A percentile compares a stretch with the other conserved stretches of the same genome.
phyloP scores from a whole-genome alignment of 2,113 vertebrate genomes.

The Daboia siamensis region DNA sequence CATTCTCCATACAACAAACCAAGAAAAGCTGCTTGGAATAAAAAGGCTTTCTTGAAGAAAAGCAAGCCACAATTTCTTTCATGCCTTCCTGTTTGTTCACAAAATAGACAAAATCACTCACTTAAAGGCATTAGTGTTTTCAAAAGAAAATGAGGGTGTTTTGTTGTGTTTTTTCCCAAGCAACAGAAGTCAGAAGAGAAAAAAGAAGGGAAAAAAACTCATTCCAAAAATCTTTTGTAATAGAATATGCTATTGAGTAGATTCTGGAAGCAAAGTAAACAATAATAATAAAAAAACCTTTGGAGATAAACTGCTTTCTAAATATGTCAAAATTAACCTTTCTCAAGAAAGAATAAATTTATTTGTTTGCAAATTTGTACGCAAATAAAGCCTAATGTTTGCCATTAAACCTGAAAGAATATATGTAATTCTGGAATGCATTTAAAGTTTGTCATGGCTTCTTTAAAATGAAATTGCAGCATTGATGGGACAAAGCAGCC shows the following conservation, averaged over 20 bases:
- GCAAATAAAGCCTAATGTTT: conserved; percentile 60
- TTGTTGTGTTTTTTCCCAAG: conserved; percentile 49
- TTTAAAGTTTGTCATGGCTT: conserved; percentile 54
- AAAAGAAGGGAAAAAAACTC: conserved; percentile 42
- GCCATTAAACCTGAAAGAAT: conserved; percentile 52
- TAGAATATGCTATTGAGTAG: conserved; percentile 56
- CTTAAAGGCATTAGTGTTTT: conserved; percentile 41
- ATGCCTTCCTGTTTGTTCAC: conserved; percentile 32
- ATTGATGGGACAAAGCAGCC: neutral
- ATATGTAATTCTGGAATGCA: conserved; percentile 45
- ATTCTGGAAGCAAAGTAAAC: conserved; percentile 47
- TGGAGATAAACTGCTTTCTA: conserved; percentile 49
- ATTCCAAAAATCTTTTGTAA: conserved; percentile 48
- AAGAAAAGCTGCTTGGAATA: conserved; percentile 25
- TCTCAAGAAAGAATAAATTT: conserved; percentile 47
- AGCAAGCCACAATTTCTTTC: conserved; percentile 18
- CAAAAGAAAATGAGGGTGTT: conserved; percentile 34
- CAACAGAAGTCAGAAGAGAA: conserved; percentile 46
- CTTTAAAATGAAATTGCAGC: conserved; percentile 54
- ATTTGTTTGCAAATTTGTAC: conserved; percentile 70
- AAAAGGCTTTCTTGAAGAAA: conserved; percentile 29
- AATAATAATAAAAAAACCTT: conserved; percentile 38
- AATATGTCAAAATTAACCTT: conserved; percentile 47
- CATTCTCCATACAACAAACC: conserved; percentile 26
- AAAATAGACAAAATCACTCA: conserved; percentile 48